These are phyloP conservation scores for Coleophora flavipennella DNA, from an alignment of 2,888 invertebrate species.

Conservation along the genomic window DNA sequence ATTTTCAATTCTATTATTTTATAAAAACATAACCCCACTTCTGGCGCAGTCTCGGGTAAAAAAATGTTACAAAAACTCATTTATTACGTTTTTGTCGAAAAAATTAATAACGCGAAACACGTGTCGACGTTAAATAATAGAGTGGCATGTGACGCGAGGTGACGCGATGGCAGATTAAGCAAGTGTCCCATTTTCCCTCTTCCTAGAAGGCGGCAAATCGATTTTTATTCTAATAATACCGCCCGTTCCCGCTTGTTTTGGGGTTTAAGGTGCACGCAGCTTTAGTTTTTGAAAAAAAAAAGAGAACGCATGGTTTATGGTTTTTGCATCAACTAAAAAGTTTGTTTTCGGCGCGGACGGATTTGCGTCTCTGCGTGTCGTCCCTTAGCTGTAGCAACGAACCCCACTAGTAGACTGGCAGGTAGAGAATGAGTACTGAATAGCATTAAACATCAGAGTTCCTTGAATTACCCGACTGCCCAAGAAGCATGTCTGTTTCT, in stretches of 20 bases:
- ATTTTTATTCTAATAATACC: conserved; percentile 39
- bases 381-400: too few relatives aligned
- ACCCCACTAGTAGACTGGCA: too few relatives aligned
- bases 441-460: too few relatives aligned
- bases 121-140: conserved; percentile 54
- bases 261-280: conserved; percentile 35
- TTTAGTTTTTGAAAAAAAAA: conserved; percentile 20
- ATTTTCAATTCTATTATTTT: too few relatives aligned
- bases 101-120: conserved; percentile 43
- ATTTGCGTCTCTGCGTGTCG: too few relatives aligned
- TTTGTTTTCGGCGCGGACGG: not conserved
- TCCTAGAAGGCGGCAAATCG: conserved; percentile 52
- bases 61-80: too few relatives aligned
- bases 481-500: too few relatives aligned
- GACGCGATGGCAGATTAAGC: conserved; percentile 57
- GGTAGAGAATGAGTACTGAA: too few relatives aligned
- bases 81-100: conserved; percentile 8
- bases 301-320: not conserved
- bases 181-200: conserved; percentile 49
- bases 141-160: conserved; percentile 46
- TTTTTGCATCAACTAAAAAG: conserved; percentile 1
- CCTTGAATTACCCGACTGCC: too few relatives aligned
- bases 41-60: too few relatives aligned
- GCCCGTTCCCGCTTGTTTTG: conserved; percentile 37
- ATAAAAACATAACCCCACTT: too few relatives aligned